Base-by-base conservation (phyloP, 2,113 vertebrate species). In the Columba janthina region DNA sequence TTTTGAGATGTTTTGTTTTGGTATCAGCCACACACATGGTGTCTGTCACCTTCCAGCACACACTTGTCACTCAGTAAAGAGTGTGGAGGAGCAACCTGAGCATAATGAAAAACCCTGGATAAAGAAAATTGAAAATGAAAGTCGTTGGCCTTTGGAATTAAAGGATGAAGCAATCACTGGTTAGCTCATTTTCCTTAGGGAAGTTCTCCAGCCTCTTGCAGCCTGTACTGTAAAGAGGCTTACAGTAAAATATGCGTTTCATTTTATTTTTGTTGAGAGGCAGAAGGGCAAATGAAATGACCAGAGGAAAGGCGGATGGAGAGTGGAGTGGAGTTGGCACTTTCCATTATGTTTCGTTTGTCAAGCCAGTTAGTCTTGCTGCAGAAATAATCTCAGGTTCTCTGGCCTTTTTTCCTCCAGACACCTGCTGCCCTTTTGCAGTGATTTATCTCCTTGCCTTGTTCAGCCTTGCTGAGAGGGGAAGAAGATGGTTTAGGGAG, bases 41-140 rank as follows among this genome's bases (percentile, higher is more conserved):
- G 77, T 73, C 61, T 65, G 75, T 93, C 73, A 78, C 56, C 40
- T 88, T 86, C 69, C 80, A 93, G 76, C 57, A 58, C 56, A 72
- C 2, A 34, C 24, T 74, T 90, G 88, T 83, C 53, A 79, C 76
- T 74, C 79, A 58, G 64, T 16, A 50, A 74, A 83, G 56, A 32
- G 40, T 88, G 72, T 81, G 88, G 69, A 77, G 36, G 34, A 93
- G 53, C 28, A 70, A 72, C 65, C 26, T 83, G 61, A 78, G 34
- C 22, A 31, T 22, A 88, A 89, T 54, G 73, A 85, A 94, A 76
- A 96, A 88, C 28, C 7, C 13, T 88, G 69, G 51, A 85, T 93
- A 80, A 90, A 88, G 42, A 76, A 97, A 95, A 89, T 91, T 73
- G 89, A 91, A 97, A 96, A 95, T 82, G 28, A 76, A 67, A 83